Base-by-base conservation (phyloP, 2,888 invertebrate genomes). In the Epinotia brunnichana region DNA sequence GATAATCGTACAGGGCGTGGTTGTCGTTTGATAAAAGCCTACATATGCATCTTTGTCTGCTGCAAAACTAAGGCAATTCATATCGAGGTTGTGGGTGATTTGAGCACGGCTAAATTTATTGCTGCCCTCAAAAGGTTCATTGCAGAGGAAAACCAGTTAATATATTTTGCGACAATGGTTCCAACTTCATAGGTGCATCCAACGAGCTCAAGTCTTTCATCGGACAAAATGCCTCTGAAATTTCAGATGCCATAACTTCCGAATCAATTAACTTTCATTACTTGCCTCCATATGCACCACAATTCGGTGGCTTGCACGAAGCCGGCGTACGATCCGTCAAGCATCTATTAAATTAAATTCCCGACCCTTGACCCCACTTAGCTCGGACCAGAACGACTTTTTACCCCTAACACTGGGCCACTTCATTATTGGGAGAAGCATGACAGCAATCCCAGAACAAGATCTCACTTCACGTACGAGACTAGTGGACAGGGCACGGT, bases 271-370 rank as follows among this genome's bases (percentile, higher is more conserved):
- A n/a, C n/a, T n/a, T n/a, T n/a, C n/a, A n/a, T n/a, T n/a, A n/a
- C n/a, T 53, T 53, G 51, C 51, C 51, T 53, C 51, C 51, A 53
- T 10, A 53, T 5, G 51, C 51, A 5, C 51, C 51, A 53, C 51
- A 53, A n/a, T 53, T 53, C 10, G 51, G 51, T 10, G 54, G 54
- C 13, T 21, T 54, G 21, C 54, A 54, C 21, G 54, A 54, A 54
- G 54, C 54, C 10, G 54, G 54, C 21, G 54, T 54, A 54, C 54
- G 54, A 54, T 54, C 54, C 11, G 11, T 54, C 9, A 54, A 54
- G 21, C 54, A 54, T 54, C 54, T 19, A 2, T 54, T 54, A 19
- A 19, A 19, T 21, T 19, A 19, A 3, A 19, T 54, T n/a, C n/a
- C n/a, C n/a, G n/a, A n/a, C n/a, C n/a, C n/a, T n/a, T n/a, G n/a